Evolutionary conservation across 2,888 invertebrate species (phyloP).

Genomic region (Petrolisthes manimaculis): DNA sequence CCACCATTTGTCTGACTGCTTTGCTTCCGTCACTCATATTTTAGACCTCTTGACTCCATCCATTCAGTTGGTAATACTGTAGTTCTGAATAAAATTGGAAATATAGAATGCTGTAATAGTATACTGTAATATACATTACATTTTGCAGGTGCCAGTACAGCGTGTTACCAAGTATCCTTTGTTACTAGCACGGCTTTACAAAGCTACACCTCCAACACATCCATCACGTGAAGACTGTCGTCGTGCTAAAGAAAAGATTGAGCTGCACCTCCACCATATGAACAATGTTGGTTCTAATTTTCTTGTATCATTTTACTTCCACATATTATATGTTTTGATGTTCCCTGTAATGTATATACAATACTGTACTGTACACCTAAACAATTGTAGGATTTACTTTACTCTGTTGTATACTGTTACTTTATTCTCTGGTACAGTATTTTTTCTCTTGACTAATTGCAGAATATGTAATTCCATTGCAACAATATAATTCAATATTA

Average conservation of each 20-base stretch:
- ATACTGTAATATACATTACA: not conserved
- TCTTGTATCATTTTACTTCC: not conserved
- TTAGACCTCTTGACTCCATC: too few species aligned
- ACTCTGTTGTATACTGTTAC: too few species aligned
- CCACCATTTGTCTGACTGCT: too few species aligned
- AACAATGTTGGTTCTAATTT: constrained; percentile 76
- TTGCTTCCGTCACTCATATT: too few species aligned
- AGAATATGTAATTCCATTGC: too few species aligned
- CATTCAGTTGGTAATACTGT: not conserved
- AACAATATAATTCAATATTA: too few species aligned
- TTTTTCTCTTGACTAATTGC: too few species aligned
- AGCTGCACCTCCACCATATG: constrained; percentile 92
- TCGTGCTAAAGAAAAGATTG: constrained; percentile 91
- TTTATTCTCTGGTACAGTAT: too few species aligned
- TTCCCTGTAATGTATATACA: too few species aligned
- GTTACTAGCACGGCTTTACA: constrained; percentile 87
- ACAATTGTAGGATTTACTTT: too few species aligned
- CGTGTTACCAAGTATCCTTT: constrained; percentile 96
- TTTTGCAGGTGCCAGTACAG: constrained; percentile 87
- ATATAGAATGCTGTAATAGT: not conserved
- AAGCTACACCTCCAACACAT: constrained; percentile 88
- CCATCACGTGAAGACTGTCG: constrained; percentile 83
- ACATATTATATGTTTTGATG: too few species aligned
- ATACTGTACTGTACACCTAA: too few species aligned
- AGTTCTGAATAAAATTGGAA: not conserved